These are phyloP conservation scores for Archips crataeganus DNA, from an alignment of 2,888 invertebrate genomes.

Conservation along the genomic window DNA sequence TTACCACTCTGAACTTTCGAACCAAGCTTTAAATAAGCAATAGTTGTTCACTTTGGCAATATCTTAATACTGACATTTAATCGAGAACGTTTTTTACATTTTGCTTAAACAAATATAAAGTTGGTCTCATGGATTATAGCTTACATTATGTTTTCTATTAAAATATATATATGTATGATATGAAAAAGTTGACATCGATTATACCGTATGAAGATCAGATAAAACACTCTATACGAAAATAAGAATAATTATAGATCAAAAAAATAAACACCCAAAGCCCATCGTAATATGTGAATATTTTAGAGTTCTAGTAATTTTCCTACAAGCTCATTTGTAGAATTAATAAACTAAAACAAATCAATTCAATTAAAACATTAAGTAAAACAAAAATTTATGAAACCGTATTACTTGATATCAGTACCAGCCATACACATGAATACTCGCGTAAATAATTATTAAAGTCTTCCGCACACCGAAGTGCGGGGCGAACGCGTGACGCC, in stretches of 20 bases:
- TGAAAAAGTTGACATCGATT: constrained; percentile 19
- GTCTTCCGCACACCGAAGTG: too few species aligned
- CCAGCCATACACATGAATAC: not conserved
- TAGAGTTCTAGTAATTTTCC: not conserved
- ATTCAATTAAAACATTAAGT: not conserved
- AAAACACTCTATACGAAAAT: not conserved
- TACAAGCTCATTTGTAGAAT: not conserved
- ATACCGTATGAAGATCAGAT: constrained; percentile 1
- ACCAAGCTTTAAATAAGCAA: constrained; percentile 6
- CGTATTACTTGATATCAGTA: not conserved
- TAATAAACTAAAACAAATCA: not conserved
- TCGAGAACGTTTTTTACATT: not conserved
- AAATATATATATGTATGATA: constrained; percentile 31
- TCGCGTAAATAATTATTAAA: not conserved
- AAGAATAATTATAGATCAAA: constrained; percentile 2
- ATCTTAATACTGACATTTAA: constrained; percentile 1
- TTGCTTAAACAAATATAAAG: constrained; percentile 23
- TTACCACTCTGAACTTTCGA: not conserved
- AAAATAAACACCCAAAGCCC: constrained; percentile 28
- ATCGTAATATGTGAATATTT: not conserved
- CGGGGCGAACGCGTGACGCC: too few species aligned
- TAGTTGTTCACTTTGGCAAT: not conserved
- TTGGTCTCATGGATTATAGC: constrained; percentile 22
- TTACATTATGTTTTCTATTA: constrained; percentile 10
- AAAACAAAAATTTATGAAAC: not conserved